Base-by-base conservation (phyloP, 1,140 invertebrate genomes). In the Dinoponera quadriceps region DNA sequence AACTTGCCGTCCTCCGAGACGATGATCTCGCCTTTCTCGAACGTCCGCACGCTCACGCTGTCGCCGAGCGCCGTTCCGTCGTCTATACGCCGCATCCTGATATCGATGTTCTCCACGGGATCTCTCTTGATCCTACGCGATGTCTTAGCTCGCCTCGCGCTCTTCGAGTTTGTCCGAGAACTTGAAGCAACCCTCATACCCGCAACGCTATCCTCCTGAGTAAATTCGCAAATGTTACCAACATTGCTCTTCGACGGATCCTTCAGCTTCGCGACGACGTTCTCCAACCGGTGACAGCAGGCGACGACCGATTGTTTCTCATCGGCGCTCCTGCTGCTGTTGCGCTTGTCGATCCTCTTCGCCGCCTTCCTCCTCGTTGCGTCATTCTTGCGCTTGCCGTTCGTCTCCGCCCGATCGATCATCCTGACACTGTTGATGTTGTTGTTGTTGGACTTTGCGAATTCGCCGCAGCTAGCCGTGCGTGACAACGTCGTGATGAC, bases 161-260 rank as follows among this genome's bases (percentile, higher is more conserved):
- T 86, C 66, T 88, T 89, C 57, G 86, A 86, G 55, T 85, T 83
- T 54, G 90, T 92, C 92, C 93, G 93, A 93, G 93, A 92, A 66
- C 87, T 94, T 93, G 83, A 74, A 90, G 94, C 94, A 94, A 94
- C 93, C 94, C 94, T 94, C 94, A 94, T 87, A 91, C 93, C 92
- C 90, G 84, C 93, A 93, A 90, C 90, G 88, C 94, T 94, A 94
- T 94, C 94, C 81, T 91, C 88, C 85, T 91, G 88, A 85, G 89
- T 90, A 85, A 93, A 92, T 92, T 94, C 91, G 92, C 93, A 92
- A 92, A 88, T 83, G 65, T 88, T 89, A 88, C 82, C 89, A 75
- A 82, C 86, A 74, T 84, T 69, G 25, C 60, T 27, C 3, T 77
- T 71, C 27, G 55, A 9, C 29, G 33, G 27, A 16, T 85, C 66